Base-by-base conservation (phyloP, 1,140 invertebrate genomes). In the Monochamus saltuarius region DNA sequence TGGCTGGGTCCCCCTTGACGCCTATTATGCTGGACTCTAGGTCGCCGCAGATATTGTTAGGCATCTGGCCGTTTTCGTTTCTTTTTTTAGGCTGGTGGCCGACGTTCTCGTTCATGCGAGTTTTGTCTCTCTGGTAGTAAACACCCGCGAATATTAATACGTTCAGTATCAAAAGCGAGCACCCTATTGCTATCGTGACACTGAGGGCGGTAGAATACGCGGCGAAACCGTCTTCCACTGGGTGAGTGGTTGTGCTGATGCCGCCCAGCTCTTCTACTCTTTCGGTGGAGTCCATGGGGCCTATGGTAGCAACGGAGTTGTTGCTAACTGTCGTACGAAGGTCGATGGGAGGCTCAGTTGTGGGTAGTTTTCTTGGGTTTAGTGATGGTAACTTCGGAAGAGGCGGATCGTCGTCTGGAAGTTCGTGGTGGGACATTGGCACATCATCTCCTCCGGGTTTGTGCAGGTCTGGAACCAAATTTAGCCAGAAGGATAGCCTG, bases 391-490 rank as follows among this genome's bases (percentile, higher is more conserved):
- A 78, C 75, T 79, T 88, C 76, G 79, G 79, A 19, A 75, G 68
- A 7, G 78, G 77, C 1, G 77, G 76, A 34, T 87, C 85, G 46
- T 90, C 89, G 60, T 92, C 85, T 35, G 90, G 85, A 0, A 97
- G 81, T 56, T 93, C 85, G 78, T 97, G 94, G 78, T 95, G 92
- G 0, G 89, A 87, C 38, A 85, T 83, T 7, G 90, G 91, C 14
- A 93, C 90, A 71, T 92, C 91, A 62, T 91, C 89, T 11, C 89
- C 85, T 1, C 91, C 91, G 0, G 91, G 91, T 70, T 89, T 86
- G 72, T 98, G 95, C n/a, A 99, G 83, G 75, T 96, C 94, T 3
- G 96, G 96, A 39, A 99, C 92, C 14, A 98, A 81, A 70, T 96
- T 93, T 34, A 95, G 76, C 97, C 97, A 99, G 76, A 98, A 95